phyloP scores from a whole-genome alignment of 23 tunicate genomes.

The Trididemnum miniatum region DNA sequence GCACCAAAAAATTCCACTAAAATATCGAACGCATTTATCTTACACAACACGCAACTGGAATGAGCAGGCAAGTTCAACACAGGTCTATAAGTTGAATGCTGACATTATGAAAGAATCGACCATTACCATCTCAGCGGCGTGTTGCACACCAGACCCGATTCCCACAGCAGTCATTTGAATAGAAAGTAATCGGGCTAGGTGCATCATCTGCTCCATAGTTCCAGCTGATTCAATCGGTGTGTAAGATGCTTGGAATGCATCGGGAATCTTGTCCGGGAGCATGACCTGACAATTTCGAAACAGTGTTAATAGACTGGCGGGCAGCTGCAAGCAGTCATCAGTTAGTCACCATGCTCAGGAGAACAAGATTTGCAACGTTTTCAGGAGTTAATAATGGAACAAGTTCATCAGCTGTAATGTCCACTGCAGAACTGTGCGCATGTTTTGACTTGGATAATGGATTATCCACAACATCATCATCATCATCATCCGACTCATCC shows the following conservation, averaged over 20 bases:
- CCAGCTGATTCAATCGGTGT: slow-evolving; percentile 99
- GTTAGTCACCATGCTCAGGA: slow-evolving; percentile 76
- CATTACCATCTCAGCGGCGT: slow-evolving; percentile 79
- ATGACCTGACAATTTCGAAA: slow-evolving; percentile 35
- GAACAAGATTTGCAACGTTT: slow-evolving; percentile 91
- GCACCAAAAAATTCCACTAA: background rate
- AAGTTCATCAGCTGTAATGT: slow-evolving; percentile 83
- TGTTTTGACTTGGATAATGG: slow-evolving; percentile 2
- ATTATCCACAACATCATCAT: background rate
- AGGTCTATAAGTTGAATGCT: background rate
- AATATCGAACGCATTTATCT: background rate
- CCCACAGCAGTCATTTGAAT: slow-evolving; percentile 92
- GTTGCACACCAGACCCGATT: slow-evolving; percentile 69
- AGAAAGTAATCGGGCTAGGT: slow-evolving; percentile 89
- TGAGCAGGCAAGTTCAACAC: too few relatives aligned
- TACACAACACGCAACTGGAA: background rate
- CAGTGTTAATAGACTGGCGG: background rate
- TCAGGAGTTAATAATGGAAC: slow-evolving; percentile 73
- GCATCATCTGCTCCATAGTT: slow-evolving; percentile 82
- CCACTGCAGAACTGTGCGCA: slow-evolving; percentile 65
- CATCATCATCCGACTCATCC: slow-evolving; percentile 65
- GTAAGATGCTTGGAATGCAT: slow-evolving; percentile 93
- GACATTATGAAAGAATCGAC: background rate
- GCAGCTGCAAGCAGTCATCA: background rate
- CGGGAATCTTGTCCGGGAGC: slow-evolving; percentile 95